Percentiles rank a stretch among this genome's conserved stretches.
Conservation (phyloP, 2,113 vertebrate genomes). For the Tetrax tetrax region DNA sequence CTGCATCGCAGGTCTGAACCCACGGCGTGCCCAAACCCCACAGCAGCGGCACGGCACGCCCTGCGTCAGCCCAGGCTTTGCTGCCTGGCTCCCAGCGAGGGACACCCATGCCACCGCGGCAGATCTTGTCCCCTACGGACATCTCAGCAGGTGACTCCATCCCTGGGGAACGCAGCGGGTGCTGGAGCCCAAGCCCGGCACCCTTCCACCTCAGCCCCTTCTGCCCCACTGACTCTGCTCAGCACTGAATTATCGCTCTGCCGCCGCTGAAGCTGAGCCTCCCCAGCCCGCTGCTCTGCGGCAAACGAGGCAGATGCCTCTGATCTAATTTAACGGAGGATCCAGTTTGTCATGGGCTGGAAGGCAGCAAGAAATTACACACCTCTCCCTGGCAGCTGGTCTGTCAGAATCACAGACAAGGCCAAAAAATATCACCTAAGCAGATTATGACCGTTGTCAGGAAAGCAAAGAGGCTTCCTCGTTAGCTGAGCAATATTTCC, state of each 20-base stretch:
- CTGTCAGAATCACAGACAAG: neutral
- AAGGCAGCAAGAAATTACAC: neutral
- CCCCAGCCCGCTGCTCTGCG: neutral
- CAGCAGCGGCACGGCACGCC: neutral
- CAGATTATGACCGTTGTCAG: neutral
- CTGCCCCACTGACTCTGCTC: neutral
- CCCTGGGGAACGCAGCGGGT: accelerated
- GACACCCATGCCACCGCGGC: neutral
- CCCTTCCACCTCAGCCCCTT: neutral
- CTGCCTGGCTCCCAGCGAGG: neutral
- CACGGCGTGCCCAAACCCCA: neutral
- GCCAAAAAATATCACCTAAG: neutral
- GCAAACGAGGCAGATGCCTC: neutral
- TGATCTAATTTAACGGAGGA: neutral
- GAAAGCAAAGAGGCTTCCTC: neutral
- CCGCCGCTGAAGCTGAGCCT: neutral
- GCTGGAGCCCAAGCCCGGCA: neutral
- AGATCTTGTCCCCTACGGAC: neutral
- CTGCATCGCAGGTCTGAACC: neutral
- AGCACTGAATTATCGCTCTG: neutral
- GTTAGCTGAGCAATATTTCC: neutral
- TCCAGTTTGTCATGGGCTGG: neutral
- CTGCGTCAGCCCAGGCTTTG: neutral
- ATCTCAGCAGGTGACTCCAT: neutral
- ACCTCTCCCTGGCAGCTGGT: neutral